A percentile compares a stretch with the other conserved stretches of the same genome.
phyloP scores from a whole-genome alignment of 1,140 invertebrate genomes.

The Yoshiicerus persimilis region DNA sequence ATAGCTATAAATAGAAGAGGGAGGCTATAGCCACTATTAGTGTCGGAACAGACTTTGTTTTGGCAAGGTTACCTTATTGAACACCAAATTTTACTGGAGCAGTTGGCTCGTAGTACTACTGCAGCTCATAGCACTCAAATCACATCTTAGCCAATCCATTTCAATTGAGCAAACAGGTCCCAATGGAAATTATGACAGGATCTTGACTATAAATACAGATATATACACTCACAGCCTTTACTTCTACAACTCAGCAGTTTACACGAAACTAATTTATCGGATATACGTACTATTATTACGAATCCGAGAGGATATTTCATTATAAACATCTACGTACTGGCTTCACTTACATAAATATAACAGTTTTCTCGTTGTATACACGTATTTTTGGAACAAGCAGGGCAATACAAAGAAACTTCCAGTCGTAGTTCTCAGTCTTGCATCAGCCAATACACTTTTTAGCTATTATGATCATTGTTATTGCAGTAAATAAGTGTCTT shows the following conservation, averaged over 20 bases:
- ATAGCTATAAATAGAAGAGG: neutral
- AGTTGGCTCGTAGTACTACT: neutral
- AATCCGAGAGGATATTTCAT: too few relatives aligned
- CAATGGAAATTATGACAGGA: neutral
- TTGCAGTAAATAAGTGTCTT: neutral
- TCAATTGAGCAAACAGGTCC: neutral
- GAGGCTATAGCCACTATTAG: neutral
- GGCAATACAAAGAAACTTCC: neutral
- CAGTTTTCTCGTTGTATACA: neutral
- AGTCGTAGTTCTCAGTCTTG: neutral
- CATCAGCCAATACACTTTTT: neutral
- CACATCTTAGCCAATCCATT: neutral
- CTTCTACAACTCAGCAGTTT: neutral
- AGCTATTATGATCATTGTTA: neutral
- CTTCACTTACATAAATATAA: neutral
- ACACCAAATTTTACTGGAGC: neutral
- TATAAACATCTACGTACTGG: neutral
- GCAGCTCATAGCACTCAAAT: neutral
- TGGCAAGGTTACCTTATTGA: neutral
- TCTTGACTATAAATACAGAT: neutral
- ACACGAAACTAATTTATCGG: neutral
- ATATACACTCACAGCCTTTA: neutral
- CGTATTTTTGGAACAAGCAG: neutral
- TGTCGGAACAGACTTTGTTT: neutral
- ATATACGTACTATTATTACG: neutral